A percentile compares a stretch with the other conserved stretches of the same genome.
Conservation (phyloP, 1,140 invertebrate species). For the Diachasmimorpha longicaudata region DNA sequence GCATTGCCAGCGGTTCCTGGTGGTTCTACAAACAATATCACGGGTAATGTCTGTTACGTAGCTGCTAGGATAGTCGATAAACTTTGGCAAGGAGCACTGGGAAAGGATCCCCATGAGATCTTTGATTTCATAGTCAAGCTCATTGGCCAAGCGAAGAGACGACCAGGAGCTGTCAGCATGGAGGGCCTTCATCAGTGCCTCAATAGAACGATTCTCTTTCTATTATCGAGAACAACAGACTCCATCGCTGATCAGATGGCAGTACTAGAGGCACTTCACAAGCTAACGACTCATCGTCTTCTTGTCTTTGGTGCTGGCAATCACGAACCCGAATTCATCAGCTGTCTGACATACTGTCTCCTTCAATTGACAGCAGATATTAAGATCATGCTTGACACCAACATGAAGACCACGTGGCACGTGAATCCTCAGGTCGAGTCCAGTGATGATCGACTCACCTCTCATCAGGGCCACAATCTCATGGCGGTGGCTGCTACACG, state of each 20-base stretch:
- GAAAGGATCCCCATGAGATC: conserved; percentile 91
- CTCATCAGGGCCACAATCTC: conserved; percentile 83
- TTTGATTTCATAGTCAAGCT: conserved; percentile 95
- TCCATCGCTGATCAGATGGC: conserved; percentile 89
- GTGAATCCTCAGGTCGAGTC: conserved; percentile 80
- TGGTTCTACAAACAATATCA: conserved; percentile 81
- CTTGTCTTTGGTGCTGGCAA: conserved; percentile 94
- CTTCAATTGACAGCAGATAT: conserved; percentile 91
- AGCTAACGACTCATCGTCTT: conserved; percentile 84
- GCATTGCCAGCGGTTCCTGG: conserved; percentile 78
- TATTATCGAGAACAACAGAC: conserved; percentile 90
- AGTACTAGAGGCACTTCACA: conserved; percentile 91
- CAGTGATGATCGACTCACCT: conserved; percentile 76
- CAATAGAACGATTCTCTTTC: conserved; percentile 92
- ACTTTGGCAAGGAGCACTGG: conserved; percentile 88
- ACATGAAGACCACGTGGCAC: conserved; percentile 87
- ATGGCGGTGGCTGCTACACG: conserved; percentile 88
- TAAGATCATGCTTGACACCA: conserved; percentile 81
- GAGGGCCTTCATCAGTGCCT: conserved; percentile 92
- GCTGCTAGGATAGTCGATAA: conserved; percentile 94
- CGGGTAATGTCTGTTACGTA: conserved; percentile 91
- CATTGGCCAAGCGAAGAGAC: conserved; percentile 84
- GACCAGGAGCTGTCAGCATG: conserved; percentile 74
- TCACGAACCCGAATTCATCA: conserved; percentile 94
- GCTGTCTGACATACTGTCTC: conserved; percentile 94